Evolutionary conservation across 2,888 invertebrate species (phyloP).

Genomic region (Seira ritae): DNA sequence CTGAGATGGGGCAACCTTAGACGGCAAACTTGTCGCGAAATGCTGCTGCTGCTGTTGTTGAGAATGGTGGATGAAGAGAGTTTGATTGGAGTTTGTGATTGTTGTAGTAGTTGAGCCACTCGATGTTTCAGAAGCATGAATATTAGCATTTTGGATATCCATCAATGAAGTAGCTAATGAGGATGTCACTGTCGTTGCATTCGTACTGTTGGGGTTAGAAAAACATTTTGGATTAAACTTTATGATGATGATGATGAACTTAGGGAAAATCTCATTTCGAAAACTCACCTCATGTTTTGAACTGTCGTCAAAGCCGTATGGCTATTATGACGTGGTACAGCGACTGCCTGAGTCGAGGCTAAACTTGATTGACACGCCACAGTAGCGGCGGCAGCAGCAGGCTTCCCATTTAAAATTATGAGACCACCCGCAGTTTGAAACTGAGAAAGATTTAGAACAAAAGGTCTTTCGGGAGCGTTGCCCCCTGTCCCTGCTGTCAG

Average conservation of each 20-base stretch:
- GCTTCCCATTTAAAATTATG: conserved; percentile 82
- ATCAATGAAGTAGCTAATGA: conserved; percentile 70
- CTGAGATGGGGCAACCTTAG: conserved; percentile 77
- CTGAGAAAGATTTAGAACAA: conserved; percentile 89
- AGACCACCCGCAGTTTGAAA: conserved; percentile 87
- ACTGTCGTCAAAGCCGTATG: conserved; percentile 68
- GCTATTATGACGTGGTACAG: conserved; percentile 66
- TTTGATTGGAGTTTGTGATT: conserved; percentile 67
- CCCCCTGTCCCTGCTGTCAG: conserved; percentile 57
- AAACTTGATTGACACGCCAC: conserved; percentile 52
- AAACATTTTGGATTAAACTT: not conserved
- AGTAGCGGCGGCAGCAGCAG: conserved; percentile 62
- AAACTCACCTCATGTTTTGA: conserved; percentile 69
- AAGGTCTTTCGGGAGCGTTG: conserved; percentile 72
- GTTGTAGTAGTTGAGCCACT: conserved; percentile 60
- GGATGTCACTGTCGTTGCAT: conserved; percentile 63
- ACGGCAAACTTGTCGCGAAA: conserved; percentile 63
- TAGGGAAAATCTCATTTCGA: too few species aligned
- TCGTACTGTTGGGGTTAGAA: conserved; percentile 35
- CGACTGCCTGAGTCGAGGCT: conserved; percentile 57
- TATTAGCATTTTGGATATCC: conserved; percentile 73
- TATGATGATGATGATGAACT: too few species aligned
- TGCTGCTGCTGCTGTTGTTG: conserved; percentile 67
- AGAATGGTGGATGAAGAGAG: conserved; percentile 69
- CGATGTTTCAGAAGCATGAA: conserved; percentile 53